Base-by-base conservation (phyloP, 2,888 invertebrate genomes). In the Glyphotaelius pellucidus region DNA sequence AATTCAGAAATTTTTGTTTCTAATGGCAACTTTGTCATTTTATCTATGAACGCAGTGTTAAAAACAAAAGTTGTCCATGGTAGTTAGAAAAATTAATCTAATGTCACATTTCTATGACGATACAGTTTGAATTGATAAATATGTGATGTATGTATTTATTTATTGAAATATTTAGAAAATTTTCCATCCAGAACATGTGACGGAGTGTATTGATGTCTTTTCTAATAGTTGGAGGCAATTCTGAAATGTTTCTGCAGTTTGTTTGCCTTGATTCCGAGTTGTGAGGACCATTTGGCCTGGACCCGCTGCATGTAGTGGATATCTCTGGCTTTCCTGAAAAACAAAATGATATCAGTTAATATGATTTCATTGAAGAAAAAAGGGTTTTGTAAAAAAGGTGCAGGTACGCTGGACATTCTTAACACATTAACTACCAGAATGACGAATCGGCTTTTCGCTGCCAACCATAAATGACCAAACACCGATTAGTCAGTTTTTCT, bases 181-280 rank as follows among this genome's bases (percentile, higher is more conserved):
- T 67, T 67, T 67, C 67, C 52, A 67, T 25, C 9, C 25, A n/a
- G 67, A n/a, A 67, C n/a, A 67, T 1, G 7, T 25, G 67, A 25
- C 7, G 67, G 25, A 7, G 7, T 67, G 67, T 67, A n/a, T 67
- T 9, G 67, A 67, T 67, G 67, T 7, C 25, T 19, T 32, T 81
- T 67, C 89, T 91, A 91, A 42, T 89, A 98, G 94, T 97, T 97
- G 93, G 98, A 97, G 97, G 98, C 98, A 91, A 96, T 96, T 94
- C 98, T 96, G 95, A 97, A 98, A 96, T 98, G 97, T 93, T 96
- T 97, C 95, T 98, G 98, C 93, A 98, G 96, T 95, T 98, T 98
- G 95, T 99, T 99, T 5, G 97, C 97, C 94, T 97, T 98, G 88
- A 98, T 95, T n/a, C 98, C 98, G 88, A 98, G 95, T 94, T 98